A percentile compares a stretch with the other conserved stretches of the same genome.
These are phyloP conservation scores for Oryzaephilus surinamensis DNA, from an alignment of 1,140 invertebrate genomes.

Conservation along the genomic window DNA sequence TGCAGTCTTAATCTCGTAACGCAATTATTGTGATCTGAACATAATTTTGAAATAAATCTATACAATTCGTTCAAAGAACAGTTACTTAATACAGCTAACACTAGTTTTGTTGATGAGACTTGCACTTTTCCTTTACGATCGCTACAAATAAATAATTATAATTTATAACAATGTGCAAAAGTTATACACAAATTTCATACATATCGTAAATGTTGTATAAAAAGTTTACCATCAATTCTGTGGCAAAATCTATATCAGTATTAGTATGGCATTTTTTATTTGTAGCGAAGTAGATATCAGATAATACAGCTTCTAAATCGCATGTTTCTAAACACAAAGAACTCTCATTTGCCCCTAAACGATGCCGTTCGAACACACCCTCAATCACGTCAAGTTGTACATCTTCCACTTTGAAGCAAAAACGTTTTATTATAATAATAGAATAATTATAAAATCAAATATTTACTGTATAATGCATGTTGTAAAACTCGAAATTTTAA, in stretches of 20 bases:
- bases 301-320: constrained; percentile 49
- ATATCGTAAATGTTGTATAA: constrained; percentile 53
- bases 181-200: constrained; percentile 37
- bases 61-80: constrained; percentile 52
- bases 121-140: constrained; percentile 32
- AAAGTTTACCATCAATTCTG: constrained; percentile 49
- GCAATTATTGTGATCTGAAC: constrained; percentile 55
- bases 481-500: constrained; percentile 69
- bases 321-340: constrained; percentile 44
- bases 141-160: constrained; percentile 1
- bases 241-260: constrained; percentile 44
- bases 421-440: constrained; percentile 4
- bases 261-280: constrained; percentile 45
- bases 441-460: neutral
- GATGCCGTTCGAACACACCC: constrained; percentile 51
- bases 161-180: constrained; percentile 2
- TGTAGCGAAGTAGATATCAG: constrained; percentile 52
- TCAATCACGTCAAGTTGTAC: constrained; percentile 41
- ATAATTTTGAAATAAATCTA: constrained; percentile 48
- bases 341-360: constrained; percentile 46
- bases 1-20: constrained; percentile 46
- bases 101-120: constrained; percentile 48
- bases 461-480: constrained; percentile 48
- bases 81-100: constrained; percentile 49
- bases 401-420: constrained; percentile 47